phyloP scores from a whole-genome alignment of 2,888 invertebrate species.

The Drosophila subquinaria region DNA sequence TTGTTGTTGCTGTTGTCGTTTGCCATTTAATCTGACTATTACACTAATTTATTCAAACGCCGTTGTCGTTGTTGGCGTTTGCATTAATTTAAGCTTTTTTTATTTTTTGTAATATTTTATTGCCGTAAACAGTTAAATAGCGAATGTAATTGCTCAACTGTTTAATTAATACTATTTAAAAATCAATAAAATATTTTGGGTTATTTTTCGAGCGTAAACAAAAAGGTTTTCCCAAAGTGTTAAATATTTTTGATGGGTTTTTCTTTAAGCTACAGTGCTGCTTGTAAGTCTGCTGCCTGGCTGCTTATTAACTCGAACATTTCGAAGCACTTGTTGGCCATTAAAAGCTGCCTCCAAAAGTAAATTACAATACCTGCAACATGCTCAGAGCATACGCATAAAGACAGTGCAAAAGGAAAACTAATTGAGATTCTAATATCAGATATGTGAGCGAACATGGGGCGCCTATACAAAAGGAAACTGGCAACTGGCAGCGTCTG shows the following conservation, averaged over 20 bases:
- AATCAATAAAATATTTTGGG: neutral
- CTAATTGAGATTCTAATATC: constrained; percentile 82
- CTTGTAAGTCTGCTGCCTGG: constrained; percentile 1
- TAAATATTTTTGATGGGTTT: neutral
- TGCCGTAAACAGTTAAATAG: constrained; percentile 64
- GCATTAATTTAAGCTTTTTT: constrained; percentile 60
- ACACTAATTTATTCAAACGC: constrained; percentile 81
- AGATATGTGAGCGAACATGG: constrained; percentile 72
- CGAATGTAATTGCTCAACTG: constrained; percentile 7
- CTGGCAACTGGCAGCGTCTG: constrained; percentile 28
- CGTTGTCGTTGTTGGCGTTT: constrained; percentile 62
- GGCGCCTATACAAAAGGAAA: constrained; percentile 53
- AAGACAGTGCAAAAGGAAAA: constrained; percentile 64
- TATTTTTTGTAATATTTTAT: constrained; percentile 53
- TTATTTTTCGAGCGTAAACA: neutral
- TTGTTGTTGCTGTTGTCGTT: constrained; percentile 38
- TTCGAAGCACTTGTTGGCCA: constrained; percentile 40
- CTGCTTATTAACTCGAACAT: constrained; percentile 19
- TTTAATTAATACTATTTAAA: neutral
- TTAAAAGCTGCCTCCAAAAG: constrained; percentile 60
- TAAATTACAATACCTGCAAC: constrained; percentile 66
- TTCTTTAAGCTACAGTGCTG: neutral
- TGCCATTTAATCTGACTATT: constrained; percentile 72
- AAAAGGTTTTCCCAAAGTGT: neutral
- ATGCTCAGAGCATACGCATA: constrained; percentile 56